Evolutionary conservation across 1,140 invertebrate species (phyloP), one percentile per base, ranked within the genome.

Genomic region (Dreissena rostriformis): DNA sequence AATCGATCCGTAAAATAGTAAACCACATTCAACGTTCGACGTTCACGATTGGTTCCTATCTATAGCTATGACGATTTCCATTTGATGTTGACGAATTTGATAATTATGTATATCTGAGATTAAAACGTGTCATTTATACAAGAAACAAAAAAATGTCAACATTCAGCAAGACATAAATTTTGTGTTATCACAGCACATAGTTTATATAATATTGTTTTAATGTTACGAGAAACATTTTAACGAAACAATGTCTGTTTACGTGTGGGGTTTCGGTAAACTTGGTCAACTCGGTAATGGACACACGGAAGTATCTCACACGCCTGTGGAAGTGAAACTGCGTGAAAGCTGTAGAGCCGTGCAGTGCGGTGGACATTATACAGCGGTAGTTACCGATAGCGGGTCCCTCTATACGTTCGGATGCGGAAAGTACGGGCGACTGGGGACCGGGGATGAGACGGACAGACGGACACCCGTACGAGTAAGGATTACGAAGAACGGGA

Each of bases 361-460:
- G 10, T 85, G 82, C 72, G 84, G 84, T 29, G 83, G 77, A 70
- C 66, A 85, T 5, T 85, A 72, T 70, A 87, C 86, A 22, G 82
- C 74, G 49, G 79, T 86, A 26, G 26, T 89, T 19, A 85, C 65
- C 10, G 24, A 29, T 1, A 76, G 85, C 61, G 87, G 88, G 7
- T 17, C 19, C 0, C 28, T 88, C 22, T 83, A 63, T 24, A 78
- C 83, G 19, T 84, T 80, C 61, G 88, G 88, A 1, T 88, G 87
- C 77, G 87, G 87, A 24, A 89, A 89, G 55, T 85, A 87, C 78
- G 88, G 88, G 22, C 81, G 88, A 15, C 82, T 89, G 4, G 88
- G 86, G 0, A 75, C 52, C 17, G 88, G 86, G 51, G 26, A 74
- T 26, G 83, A 82, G 52, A 75, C 29, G 24, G 85, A 79, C 24